These are phyloP conservation scores for Thymelicus acteon DNA, from an alignment of 2,888 invertebrate species.

Conservation along the genomic window DNA sequence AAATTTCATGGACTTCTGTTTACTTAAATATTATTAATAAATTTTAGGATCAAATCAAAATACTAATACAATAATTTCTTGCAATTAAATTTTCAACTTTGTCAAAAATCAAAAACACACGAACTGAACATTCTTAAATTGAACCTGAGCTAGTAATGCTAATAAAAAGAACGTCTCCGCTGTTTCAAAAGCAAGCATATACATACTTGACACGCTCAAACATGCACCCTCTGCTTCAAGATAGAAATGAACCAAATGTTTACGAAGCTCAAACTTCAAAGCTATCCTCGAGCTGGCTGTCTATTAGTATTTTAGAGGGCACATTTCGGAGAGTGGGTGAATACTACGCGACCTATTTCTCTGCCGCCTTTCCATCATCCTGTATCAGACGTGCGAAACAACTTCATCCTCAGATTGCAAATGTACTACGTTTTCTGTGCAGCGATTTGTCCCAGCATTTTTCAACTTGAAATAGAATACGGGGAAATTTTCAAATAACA, in stretches of 20 bases:
- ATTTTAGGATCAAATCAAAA: no score
- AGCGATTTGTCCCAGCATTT: conserved; percentile 9
- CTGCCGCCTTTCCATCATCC: conserved; percentile 11
- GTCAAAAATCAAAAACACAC: no score
- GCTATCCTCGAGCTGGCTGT: conserved; percentile 14
- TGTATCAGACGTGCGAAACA: not conserved
- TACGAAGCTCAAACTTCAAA: conserved; percentile 32
- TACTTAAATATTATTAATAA: no score
- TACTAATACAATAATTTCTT: no score
- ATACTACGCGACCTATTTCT: conserved; percentile 18
- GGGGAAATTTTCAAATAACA: not conserved
- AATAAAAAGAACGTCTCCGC: conserved; percentile 10
- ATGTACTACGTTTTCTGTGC: conserved; percentile 14
- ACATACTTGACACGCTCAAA: conserved; percentile 10
- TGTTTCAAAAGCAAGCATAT: conserved; percentile 7
- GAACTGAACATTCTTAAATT: not conserved
- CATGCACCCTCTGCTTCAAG: conserved; percentile 18
- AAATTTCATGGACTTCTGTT: no score
- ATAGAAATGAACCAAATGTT: conserved; percentile 28
- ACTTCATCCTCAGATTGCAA: conserved; percentile 19
- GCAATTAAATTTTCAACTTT: no score
- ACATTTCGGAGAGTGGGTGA: conserved; percentile 24
- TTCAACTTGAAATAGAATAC: conserved; percentile 3
- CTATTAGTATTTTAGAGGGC: conserved; percentile 30
- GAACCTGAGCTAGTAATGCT: not conserved